A percentile compares a stretch with the other conserved stretches of the same genome.
Conservation (phyloP, 2,797 vertebrate species). For the Propithecus perrieri region DNA sequence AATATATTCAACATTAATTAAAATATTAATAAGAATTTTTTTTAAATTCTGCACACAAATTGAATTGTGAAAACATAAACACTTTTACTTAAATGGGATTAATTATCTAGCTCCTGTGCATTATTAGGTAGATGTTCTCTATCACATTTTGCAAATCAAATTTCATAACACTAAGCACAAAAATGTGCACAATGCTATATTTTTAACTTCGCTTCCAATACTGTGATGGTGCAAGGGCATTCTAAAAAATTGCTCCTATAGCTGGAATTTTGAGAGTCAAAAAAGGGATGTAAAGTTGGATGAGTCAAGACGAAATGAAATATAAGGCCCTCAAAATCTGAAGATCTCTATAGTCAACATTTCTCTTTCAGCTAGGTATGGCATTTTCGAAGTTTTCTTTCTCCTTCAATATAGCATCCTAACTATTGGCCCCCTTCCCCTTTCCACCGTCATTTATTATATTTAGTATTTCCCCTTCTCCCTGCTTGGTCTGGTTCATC, state of each 20-base stretch:
- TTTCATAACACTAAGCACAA: neutral
- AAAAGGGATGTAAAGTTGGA: neutral
- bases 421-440: neutral
- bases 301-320: neutral
- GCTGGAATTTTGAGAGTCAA: neutral
- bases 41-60: neutral
- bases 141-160: slow-evolving; percentile 13
- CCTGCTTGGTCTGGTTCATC: neutral
- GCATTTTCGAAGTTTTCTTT: neutral
- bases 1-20: neutral
- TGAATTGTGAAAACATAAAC: neutral
- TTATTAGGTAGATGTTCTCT: neutral
- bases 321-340: neutral
- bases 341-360: neutral
- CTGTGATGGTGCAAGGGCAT: neutral
- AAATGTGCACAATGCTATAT: neutral
- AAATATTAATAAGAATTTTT: neutral
- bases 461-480: neutral
- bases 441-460: neutral
- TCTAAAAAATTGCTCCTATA: neutral
- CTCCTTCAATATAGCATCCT: neutral
- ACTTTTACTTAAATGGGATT: neutral
- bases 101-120: neutral
- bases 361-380: neutral
- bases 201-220: neutral